phyloP scores from a whole-genome alignment of 2,888 invertebrate genomes.

The Nezara viridula region DNA sequence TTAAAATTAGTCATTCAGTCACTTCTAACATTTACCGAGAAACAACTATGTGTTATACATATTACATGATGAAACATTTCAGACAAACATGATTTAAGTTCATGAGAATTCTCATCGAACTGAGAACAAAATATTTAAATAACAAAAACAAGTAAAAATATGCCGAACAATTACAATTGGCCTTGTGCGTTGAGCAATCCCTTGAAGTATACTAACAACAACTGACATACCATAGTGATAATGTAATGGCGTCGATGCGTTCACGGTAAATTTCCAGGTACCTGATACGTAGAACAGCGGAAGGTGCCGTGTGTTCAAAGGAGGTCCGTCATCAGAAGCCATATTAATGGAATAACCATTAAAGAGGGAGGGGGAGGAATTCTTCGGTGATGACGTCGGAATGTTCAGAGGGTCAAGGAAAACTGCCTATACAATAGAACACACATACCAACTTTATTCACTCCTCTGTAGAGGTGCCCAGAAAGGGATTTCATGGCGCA shows the following conservation, averaged over 20 bases:
- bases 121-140: not conserved
- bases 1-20: too few relatives aligned
- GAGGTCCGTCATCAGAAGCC: not conserved
- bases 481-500: too few relatives aligned
- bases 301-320: not conserved
- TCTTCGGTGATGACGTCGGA: not conserved
- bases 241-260: not conserved
- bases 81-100: not conserved
- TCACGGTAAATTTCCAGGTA: constrained; percentile 14
- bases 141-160: not conserved
- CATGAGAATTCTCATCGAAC: not conserved
- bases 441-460: not conserved
- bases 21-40: too few relatives aligned
- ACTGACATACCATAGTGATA: not conserved
- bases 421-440: not conserved
- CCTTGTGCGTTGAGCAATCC: not conserved
- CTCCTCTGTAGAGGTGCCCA: too few relatives aligned
- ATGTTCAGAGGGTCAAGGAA: constrained; percentile 24
- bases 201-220: not conserved
- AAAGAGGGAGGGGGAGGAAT: not conserved
- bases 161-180: not conserved
- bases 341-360: constrained; percentile 7
- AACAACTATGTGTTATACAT: too few relatives aligned
- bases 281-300: not conserved
- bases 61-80: too few relatives aligned